Conservation (phyloP, 2,113 vertebrate species). For the Caranx melampygus region DNA sequence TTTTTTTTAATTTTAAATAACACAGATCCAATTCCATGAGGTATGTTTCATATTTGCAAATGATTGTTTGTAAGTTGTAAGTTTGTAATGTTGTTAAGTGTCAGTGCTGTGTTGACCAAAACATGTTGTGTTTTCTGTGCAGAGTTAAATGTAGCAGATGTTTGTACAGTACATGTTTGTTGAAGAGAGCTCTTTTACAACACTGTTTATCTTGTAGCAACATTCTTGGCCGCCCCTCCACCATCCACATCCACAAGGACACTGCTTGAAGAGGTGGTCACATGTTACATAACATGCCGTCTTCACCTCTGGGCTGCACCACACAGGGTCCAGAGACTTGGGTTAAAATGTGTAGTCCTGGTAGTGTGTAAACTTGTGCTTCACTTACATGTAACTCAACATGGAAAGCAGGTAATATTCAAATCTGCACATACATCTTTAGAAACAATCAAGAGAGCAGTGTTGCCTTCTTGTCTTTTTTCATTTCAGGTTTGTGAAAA, state of each 20-base stretch:
- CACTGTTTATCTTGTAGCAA: slow-evolving; percentile 63
- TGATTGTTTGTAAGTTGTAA: background rate
- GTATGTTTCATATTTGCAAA: background rate
- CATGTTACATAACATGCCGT: slow-evolving; percentile 53
- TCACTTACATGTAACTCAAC: slow-evolving; percentile 1
- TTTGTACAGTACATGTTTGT: background rate
- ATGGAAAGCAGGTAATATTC: background rate
- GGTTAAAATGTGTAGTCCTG: background rate
- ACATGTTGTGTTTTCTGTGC: background rate
- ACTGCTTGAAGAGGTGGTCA: slow-evolving; percentile 15
- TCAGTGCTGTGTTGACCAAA: background rate
- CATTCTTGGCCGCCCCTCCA: slow-evolving; percentile 57
- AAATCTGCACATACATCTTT: background rate
- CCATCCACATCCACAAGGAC: slow-evolving; percentile 16
- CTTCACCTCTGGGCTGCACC: slow-evolving; percentile 9
- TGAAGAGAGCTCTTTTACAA: slow-evolving; percentile 10
- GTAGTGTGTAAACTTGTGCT: background rate
- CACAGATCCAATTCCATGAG: background rate
- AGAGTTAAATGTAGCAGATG: background rate
- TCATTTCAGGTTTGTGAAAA: background rate
- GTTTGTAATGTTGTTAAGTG: background rate
- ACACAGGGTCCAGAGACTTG: background rate
- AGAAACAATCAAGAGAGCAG: background rate
- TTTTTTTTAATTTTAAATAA: slow-evolving; percentile 19
- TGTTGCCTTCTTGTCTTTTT: too few species aligned